These are phyloP conservation scores for Penaeus chinensis DNA, from an alignment of 1,140 invertebrate genomes.

Conservation along the genomic window DNA sequence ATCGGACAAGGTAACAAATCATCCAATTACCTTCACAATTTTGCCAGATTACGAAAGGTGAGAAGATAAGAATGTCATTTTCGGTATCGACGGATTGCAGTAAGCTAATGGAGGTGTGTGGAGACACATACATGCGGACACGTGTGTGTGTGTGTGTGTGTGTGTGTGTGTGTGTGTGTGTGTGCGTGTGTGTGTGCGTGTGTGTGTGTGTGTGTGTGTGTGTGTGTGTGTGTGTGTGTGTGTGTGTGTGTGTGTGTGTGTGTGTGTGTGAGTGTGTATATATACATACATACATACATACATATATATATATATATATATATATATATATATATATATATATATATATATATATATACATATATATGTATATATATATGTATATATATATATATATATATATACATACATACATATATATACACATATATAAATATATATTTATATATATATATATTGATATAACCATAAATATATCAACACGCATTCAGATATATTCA, in stretches of 20 bases:
- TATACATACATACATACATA: background rate
- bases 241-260: too few species aligned
- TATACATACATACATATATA: background rate
- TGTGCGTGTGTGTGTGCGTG: too few species aligned
- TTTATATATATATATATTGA: too few species aligned
- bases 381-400: background rate
- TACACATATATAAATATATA: background rate
- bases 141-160: too few species aligned
- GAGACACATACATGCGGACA: conserved; percentile 8
- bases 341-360: too few species aligned
- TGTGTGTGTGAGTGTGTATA: conserved; percentile 18
- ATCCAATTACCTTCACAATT: too few species aligned
- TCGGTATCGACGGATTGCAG: background rate
- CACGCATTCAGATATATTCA: background rate
- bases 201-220: background rate
- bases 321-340: conserved; percentile 15
- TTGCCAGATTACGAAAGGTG: too few species aligned
- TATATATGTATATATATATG: too few species aligned
- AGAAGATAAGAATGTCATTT: too few species aligned
- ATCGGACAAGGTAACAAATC: too few species aligned
- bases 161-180: conserved; percentile 26
- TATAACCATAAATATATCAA: too few species aligned
- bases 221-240: too few species aligned
- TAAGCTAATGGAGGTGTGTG: background rate
- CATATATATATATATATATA: background rate